Conservation (phyloP, 2,888 invertebrate species). For the Dicyrtomina minuta region DNA sequence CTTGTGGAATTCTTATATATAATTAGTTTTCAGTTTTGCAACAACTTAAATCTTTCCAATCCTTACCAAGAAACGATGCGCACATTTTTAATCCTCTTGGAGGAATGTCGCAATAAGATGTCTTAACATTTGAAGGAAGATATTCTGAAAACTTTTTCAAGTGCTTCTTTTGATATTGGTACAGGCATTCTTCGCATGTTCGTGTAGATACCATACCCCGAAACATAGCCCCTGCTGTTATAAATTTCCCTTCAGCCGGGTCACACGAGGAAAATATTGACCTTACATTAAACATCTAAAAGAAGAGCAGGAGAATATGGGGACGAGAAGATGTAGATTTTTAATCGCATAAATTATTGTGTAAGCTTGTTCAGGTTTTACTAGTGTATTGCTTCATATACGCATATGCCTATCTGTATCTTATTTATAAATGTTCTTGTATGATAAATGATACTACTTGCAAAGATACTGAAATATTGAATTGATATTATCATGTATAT, state of each 20-base stretch:
- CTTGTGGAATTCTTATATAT: too few relatives aligned
- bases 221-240: constrained; percentile 10
- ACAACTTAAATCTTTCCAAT: too few relatives aligned
- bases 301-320: too few relatives aligned
- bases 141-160: constrained; percentile 8
- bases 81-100: constrained; percentile 7
- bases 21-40: too few relatives aligned
- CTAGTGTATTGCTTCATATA: too few relatives aligned
- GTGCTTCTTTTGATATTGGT: not conserved
- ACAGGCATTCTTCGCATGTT: not conserved
- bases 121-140: constrained; percentile 7
- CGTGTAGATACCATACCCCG: constrained; percentile 1
- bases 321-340: too few relatives aligned
- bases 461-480: not conserved
- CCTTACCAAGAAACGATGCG: constrained; percentile 13
- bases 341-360: too few relatives aligned
- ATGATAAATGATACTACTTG: not conserved
- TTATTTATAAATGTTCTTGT: too few relatives aligned
- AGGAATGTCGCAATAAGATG: constrained; percentile 13
- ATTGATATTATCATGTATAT: not conserved
- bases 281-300: not conserved
- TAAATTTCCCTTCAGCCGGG: constrained; percentile 9
- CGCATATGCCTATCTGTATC: too few relatives aligned
- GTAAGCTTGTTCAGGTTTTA: not conserved
- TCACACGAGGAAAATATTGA: constrained; percentile 5